Percentiles rank a stretch among this genome's conserved stretches.
phyloP scores from a whole-genome alignment of 2,113 vertebrate species.

The Pica pica region DNA sequence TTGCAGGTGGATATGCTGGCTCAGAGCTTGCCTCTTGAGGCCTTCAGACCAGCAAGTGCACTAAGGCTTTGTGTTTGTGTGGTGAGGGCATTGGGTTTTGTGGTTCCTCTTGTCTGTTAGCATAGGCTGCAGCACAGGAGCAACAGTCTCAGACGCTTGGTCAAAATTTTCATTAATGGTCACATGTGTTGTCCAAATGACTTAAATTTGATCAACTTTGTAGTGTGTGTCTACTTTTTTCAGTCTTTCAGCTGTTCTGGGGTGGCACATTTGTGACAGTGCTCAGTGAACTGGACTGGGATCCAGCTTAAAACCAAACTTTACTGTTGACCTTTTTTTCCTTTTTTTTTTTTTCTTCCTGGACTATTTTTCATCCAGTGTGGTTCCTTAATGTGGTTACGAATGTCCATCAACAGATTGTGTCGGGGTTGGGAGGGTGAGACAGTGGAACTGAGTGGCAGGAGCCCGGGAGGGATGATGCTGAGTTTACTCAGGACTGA shows the following conservation, averaged over 20 bases:
- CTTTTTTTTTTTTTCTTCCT: background rate
- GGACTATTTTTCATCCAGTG: background rate
- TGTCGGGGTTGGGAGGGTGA: rapidly evolving
- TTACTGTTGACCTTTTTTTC: background rate
- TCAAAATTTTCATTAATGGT: background rate
- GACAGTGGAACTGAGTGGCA: background rate
- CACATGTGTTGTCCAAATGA: background rate
- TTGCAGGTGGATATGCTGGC: background rate
- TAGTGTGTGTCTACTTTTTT: background rate
- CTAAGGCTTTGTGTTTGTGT: rapidly evolving
- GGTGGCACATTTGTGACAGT: background rate
- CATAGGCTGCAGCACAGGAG: background rate
- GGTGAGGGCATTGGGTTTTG: background rate
- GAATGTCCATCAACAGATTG: background rate
- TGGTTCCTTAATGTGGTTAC: background rate
- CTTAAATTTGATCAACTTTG: background rate
- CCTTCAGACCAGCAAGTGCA: background rate
- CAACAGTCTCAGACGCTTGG: background rate
- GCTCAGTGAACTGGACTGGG: background rate
- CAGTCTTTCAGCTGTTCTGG: background rate
- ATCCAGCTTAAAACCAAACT: background rate
- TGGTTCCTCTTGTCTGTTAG: background rate
- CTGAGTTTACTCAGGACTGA: background rate
- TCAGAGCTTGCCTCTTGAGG: background rate
- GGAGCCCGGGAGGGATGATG: background rate